phyloP scores from a whole-genome alignment of 1,140 invertebrate species.

The Caerostris extrusa region DNA sequence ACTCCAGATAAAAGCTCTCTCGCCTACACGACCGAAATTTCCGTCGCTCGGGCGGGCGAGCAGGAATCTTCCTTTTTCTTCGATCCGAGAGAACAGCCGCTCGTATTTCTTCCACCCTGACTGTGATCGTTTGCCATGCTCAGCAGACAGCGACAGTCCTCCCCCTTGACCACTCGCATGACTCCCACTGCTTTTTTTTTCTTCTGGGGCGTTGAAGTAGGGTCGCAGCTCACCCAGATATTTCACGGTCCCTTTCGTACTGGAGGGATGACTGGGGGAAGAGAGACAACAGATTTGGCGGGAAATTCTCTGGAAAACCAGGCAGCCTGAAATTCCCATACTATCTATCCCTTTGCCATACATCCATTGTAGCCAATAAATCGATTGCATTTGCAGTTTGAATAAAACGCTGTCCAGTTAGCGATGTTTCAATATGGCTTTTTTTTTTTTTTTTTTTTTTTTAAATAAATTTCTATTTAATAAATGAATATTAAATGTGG shows the following conservation, averaged over 20 bases:
- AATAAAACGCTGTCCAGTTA: neutral
- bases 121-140: conserved; percentile 40
- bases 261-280: neutral
- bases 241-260: conserved; percentile 68
- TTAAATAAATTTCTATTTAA: neutral
- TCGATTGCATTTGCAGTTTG: neutral
- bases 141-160: conserved; percentile 38
- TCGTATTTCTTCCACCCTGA: conserved; percentile 26
- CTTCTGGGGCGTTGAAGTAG: conserved; percentile 57
- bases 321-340: neutral
- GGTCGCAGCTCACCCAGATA: conserved; percentile 62
- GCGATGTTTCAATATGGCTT: neutral
- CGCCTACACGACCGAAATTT: neutral
- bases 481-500: too few relatives aligned
- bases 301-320: neutral
- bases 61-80: conserved; percentile 46
- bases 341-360: neutral
- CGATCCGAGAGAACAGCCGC: conserved; percentile 29
- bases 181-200: neutral
- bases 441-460: neutral
- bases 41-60: neutral
- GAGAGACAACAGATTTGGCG: conserved; percentile 49
- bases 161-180: conserved; percentile 46
- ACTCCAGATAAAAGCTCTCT: neutral
- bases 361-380: neutral